Percentiles rank a stretch among this genome's conserved stretches.
phyloP scores from a whole-genome alignment of 1,140 invertebrate genomes.

The Orchesella cincta region DNA sequence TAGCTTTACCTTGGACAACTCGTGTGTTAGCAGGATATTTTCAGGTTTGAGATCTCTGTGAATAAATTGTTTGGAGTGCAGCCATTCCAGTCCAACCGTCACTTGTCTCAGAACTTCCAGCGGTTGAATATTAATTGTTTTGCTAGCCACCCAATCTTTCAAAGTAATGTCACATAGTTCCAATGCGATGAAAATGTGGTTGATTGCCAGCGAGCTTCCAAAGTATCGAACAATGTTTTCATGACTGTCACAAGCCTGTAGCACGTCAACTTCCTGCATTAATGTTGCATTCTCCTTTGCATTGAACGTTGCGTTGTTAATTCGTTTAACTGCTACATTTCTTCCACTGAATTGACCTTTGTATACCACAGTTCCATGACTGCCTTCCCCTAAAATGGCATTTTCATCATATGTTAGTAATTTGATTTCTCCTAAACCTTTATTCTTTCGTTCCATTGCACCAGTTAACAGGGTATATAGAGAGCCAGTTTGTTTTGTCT shows the following conservation, averaged over 20 bases:
- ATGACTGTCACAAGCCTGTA: not conserved
- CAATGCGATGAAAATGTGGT: not conserved
- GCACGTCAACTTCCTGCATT: not conserved
- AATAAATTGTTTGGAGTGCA: not conserved
- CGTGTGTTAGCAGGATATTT: not conserved
- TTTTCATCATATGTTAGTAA: too few species aligned
- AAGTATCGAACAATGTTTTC: not conserved
- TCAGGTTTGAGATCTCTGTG: not conserved
- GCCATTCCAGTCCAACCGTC: not conserved
- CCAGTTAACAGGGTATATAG: too few species aligned
- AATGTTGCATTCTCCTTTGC: too few species aligned
- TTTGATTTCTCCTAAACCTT: too few species aligned
- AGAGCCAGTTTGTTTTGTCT: too few species aligned
- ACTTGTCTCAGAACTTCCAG: not conserved
- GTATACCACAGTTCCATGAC: not conserved
- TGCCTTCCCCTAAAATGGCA: too few species aligned
- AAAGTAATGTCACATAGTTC: not conserved
- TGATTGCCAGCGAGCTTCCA: not conserved
- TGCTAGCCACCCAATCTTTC: not conserved
- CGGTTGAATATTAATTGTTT: not conserved
- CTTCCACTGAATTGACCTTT: not conserved
- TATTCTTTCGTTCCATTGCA: too few species aligned
- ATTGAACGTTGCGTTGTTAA: not conserved
- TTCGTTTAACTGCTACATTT: not conserved
- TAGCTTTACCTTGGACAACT: not conserved